Conservation (phyloP, 2,113 vertebrate species). For the Phylloscopus trochilus region DNA sequence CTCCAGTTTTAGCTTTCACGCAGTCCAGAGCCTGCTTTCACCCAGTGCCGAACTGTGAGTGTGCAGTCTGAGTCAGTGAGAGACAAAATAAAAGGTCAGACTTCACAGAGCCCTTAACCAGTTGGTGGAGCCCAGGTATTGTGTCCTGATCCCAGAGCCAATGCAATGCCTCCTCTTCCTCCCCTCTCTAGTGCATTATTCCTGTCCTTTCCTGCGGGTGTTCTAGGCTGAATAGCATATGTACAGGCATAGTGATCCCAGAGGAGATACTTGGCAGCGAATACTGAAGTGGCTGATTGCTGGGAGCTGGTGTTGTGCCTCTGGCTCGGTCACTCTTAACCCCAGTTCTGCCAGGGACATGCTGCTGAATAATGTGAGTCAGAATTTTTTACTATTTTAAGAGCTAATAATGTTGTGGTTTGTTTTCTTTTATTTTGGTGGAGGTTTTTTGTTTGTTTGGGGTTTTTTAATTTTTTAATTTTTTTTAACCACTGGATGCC, state of each 20-base stretch:
- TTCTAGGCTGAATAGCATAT: not conserved
- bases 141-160: not conserved
- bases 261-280: not conserved
- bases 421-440: not conserved
- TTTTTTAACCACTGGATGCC: not conserved
- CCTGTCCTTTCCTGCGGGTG: not conserved
- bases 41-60: not conserved
- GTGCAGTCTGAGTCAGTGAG: not conserved
- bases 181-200: too few species aligned
- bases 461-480: accelerated
- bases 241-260: not conserved
- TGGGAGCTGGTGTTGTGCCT: not conserved
- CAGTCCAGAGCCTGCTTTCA: not conserved
- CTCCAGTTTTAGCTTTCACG: not conserved
- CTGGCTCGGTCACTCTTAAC: not conserved
- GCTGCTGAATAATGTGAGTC: not conserved
- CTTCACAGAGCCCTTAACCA: not conserved
- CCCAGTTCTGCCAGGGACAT: not conserved
- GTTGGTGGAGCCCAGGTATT: conserved; percentile 33
- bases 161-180: not conserved
- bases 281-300: not conserved
- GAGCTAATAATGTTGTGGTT: not conserved
- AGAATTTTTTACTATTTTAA: not conserved
- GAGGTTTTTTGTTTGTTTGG: not conserved
- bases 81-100: not conserved